Base-by-base conservation (phyloP, 2,888 invertebrate species). In the Ophioninae sp. region DNA sequence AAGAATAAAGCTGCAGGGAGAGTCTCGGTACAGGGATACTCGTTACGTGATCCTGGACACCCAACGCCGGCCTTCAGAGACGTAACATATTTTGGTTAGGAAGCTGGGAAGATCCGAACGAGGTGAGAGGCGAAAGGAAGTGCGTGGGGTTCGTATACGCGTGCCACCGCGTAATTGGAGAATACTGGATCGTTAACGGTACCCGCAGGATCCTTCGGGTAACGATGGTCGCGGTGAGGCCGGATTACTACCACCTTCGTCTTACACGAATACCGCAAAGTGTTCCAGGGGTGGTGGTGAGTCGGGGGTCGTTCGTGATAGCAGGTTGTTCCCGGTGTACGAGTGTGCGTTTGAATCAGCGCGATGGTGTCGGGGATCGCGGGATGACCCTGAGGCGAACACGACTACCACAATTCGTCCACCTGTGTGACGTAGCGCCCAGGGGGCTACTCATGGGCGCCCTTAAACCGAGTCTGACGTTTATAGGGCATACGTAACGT, bases 121-220 rank as follows among this genome's bases (percentile, higher is more conserved):
- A 50, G 50, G 13, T 17, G 50, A 50, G 50, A 50, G 50, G 50
- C 50, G 50, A 50, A 13, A 50, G 13, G 50, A 50, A 50, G 17
- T 17, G 50, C 50, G 50, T 17, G 50, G 17, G 17, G 17, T 17
- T 50, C 76, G 65, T 81, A 61, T 81, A 77, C 76, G 79, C 79
- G 79, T 76, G 74, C 75, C 62, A 82, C 69, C 74, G 70, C 79
- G 79, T 82, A 78, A 80, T 83, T 83, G 74, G 73, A 84, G 74
- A 74, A 70, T 80, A 80, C 81, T 78, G 68, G 37, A 61, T 78
- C 69, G 81, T 81, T 84, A 84, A 80, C 78, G 78, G 81, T 74
- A 57, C 57, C 72, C 41, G 77, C 61, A 78, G 62, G 57, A 73
- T 65, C 67, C 81, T 68, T 50, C 73, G 73, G 77, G 81, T 81